phyloP scores from a whole-genome alignment of 2,113 vertebrate species.

The Porphyrio hochstetteri region DNA sequence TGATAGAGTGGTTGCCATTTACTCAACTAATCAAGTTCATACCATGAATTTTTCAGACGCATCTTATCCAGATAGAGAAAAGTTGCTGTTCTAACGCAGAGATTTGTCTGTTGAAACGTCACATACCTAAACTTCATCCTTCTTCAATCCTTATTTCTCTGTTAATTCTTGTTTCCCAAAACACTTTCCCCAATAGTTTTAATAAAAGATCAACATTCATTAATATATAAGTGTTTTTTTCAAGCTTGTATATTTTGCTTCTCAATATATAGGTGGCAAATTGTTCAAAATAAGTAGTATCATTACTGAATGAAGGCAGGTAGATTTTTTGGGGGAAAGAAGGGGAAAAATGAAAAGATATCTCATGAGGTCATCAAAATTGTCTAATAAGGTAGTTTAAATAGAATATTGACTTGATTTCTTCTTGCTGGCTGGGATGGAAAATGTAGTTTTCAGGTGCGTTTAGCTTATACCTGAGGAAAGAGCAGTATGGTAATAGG shows the following conservation, averaged over 20 bases:
- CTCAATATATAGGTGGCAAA: neutral
- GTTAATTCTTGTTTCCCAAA: neutral
- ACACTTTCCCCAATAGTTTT: neutral
- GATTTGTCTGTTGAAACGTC: neutral
- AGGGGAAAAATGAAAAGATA: too few relatives aligned
- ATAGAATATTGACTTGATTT: neutral
- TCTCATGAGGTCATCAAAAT: neutral
- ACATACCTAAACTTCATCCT: neutral
- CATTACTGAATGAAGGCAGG: neutral
- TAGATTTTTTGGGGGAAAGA: neutral
- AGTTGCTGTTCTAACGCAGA: neutral
- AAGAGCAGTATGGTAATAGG: neutral
- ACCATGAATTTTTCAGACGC: neutral
- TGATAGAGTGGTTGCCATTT: neutral
- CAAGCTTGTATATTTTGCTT: neutral
- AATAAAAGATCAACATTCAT: neutral
- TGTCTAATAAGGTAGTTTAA: neutral
- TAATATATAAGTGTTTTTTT: neutral
- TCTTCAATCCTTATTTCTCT: neutral
- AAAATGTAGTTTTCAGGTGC: neutral
- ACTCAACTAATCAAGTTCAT: neutral
- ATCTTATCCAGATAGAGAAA: neutral
- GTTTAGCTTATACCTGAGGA: neutral
- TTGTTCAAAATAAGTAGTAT: neutral
- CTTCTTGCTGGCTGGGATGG: neutral